A percentile compares a stretch with the other conserved stretches of the same genome.
phyloP scores from a whole-genome alignment of 2,888 invertebrate genomes.

The Cephus sareptanus region DNA sequence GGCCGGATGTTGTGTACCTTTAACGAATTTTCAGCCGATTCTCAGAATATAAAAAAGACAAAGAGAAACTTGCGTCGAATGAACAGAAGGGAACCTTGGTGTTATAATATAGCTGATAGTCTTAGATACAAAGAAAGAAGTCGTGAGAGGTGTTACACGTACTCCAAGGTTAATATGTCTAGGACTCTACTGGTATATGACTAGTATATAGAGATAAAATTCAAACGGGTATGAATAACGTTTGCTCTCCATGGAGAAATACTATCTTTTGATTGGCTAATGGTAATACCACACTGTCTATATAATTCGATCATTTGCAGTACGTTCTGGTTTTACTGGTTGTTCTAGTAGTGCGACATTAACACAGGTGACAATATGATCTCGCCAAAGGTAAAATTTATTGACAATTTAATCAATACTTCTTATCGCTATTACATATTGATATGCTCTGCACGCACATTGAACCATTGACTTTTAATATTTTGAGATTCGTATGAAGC shows the following conservation, averaged over 20 bases:
- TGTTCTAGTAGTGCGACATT: conserved; percentile 24
- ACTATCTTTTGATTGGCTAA: conserved; percentile 47
- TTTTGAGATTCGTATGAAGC: not conserved
- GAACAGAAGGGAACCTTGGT: conserved; percentile 27
- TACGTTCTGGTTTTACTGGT: conserved; percentile 35
- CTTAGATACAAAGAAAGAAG: not conserved
- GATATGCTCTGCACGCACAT: not conserved
- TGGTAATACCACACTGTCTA: conserved; percentile 39
- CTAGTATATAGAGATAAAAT: conserved; percentile 34
- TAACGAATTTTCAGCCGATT: not conserved
- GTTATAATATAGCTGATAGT: conserved; percentile 6
- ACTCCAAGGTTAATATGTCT: conserved; percentile 56
- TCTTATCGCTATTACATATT: not conserved
- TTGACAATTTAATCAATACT: not conserved
- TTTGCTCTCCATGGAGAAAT: conserved; percentile 42
- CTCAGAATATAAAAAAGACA: not conserved
- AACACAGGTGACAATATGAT: conserved; percentile 35
- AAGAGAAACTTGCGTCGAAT: not conserved
- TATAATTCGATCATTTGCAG: conserved; percentile 53
- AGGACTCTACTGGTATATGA: conserved; percentile 29
- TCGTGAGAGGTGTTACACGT: conserved; percentile 46
- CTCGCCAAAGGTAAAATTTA: conserved; percentile 39
- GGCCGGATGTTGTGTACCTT: not conserved
- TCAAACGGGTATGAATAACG: conserved; percentile 26
- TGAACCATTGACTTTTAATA: not conserved